Base-by-base conservation (phyloP, 2,888 invertebrate genomes). In the Strigamia transsilvanica region DNA sequence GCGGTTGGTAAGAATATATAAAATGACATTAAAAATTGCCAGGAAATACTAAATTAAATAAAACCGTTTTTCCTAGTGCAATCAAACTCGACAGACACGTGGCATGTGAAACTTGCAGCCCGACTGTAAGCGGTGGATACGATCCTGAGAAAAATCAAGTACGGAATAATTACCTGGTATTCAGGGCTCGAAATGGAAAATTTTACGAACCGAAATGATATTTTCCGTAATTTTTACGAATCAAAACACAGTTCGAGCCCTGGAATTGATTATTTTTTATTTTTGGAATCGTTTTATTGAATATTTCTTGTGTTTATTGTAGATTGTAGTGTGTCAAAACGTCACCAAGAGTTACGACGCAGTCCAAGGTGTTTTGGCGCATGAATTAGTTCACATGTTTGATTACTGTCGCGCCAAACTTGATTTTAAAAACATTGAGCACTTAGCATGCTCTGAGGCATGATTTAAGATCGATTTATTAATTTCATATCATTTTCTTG, bases 331-430 rank as follows among this genome's bases (percentile, higher is more conserved):
- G 1, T 98, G 98, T 86, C 95, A 97, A 87, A 98, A 98, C 88
- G 93, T 92, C 82, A 93, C 93, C 0, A 90, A 88, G 23, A 90
- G 89, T 34, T 90, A 92, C 86, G 92, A 92, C 13, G 90, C 93
- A 87, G 92, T 95, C 0, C 94, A 94, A 87, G 93, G 93, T 27
- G 94, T 96, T 0, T 87, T 98, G 66, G 92, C 93, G 0, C 98
- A 98, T 86, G 98, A 98, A 88, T 92, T 98, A 91, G 93, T 98
- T 79, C 98, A 98, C 87, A 97, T 98, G 95, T 98, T 96, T 87
- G 98, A 98, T 88, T 94, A 92, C 87, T 98, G 98, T 87, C 91
- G 93, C 73, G 94, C 96, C 84, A 92, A 98, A 79, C 87, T 97
- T 82, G 94, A 98, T 88, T 95, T 97, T 86, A 93, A 91, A 85